Evolutionary conservation across 2,113 vertebrate genomes (phyloP).

Genomic region (Galeopterus variegatus): DNA sequence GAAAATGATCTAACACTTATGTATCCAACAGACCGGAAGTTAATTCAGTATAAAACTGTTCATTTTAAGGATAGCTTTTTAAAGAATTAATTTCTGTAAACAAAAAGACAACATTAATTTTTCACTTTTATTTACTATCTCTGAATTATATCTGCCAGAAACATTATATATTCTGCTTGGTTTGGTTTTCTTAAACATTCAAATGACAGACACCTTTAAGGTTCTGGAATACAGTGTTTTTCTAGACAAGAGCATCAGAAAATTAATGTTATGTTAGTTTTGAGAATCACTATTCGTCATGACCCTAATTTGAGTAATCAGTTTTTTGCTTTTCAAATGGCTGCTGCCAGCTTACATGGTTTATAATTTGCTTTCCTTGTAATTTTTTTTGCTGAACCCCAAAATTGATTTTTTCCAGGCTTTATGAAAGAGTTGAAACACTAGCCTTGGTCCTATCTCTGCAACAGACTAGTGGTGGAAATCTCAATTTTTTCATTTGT

Average conservation of each 20-base stretch:
- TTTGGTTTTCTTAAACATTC: conserved; percentile 66
- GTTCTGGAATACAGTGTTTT: conserved; percentile 38
- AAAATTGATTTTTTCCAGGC: conserved; percentile 59
- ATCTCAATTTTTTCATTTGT: not conserved
- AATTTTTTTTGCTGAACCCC: conserved; percentile 48
- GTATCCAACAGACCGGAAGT: not conserved
- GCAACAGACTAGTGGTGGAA: not conserved
- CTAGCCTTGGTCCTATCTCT: not conserved
- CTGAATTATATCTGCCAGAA: conserved; percentile 27
- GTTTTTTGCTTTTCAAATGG: conserved; percentile 48
- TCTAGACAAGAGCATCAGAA: conserved; percentile 14
- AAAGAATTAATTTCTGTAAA: not conserved
- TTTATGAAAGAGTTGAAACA: not conserved
- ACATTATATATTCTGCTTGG: not conserved
- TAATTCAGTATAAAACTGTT: conserved; percentile 44
- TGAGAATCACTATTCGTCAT: conserved; percentile 44
- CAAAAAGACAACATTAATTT: conserved; percentile 5
- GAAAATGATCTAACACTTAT: not conserved
- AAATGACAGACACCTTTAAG: not conserved
- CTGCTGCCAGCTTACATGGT: not conserved
- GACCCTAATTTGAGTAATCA: conserved; percentile 51
- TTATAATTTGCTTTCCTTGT: conserved; percentile 64
- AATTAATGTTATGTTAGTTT: not conserved
- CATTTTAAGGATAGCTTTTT: not conserved
- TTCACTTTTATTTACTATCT: not conserved